Conservation (phyloP, 1,140 invertebrate species). For the Delia radicum region DNA sequence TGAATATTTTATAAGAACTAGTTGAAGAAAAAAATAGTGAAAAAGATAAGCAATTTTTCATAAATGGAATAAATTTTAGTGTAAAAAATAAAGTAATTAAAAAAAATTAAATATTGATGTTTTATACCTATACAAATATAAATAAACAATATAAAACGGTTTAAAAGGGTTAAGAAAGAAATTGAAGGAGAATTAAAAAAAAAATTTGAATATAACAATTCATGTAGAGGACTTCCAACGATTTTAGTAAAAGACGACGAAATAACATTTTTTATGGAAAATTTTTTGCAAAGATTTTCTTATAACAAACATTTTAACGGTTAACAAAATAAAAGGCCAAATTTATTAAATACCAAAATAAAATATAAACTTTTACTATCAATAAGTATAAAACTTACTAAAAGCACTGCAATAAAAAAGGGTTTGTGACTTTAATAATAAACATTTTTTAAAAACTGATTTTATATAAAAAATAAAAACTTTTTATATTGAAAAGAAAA, state of each 20-base stretch:
- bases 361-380: not conserved
- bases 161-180: not conserved
- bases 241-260: constrained; percentile 21
- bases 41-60: constrained; percentile 23
- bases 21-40: not conserved
- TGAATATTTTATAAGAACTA: constrained; percentile 23
- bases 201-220: not conserved
- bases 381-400: not conserved
- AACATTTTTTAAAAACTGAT: constrained; percentile 4
- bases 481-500: not conserved
- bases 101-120: constrained; percentile 10
- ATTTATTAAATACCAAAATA: not conserved
- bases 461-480: not conserved
- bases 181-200: not conserved
- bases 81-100: constrained; percentile 8
- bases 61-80: constrained; percentile 13
- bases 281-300: constrained; percentile 4
- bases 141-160: not conserved
- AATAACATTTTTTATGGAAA: not conserved
- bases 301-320: constrained; percentile 6
- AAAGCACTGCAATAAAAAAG: constrained; percentile 12
- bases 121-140: constrained; percentile 8
- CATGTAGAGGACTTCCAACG: constrained; percentile 3
- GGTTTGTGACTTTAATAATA: constrained; percentile 23
- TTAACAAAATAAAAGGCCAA: constrained; percentile 20